phyloP scores from a whole-genome alignment of 2,113 vertebrate genomes.

The Sinocyclocheilus rhinocerous region DNA sequence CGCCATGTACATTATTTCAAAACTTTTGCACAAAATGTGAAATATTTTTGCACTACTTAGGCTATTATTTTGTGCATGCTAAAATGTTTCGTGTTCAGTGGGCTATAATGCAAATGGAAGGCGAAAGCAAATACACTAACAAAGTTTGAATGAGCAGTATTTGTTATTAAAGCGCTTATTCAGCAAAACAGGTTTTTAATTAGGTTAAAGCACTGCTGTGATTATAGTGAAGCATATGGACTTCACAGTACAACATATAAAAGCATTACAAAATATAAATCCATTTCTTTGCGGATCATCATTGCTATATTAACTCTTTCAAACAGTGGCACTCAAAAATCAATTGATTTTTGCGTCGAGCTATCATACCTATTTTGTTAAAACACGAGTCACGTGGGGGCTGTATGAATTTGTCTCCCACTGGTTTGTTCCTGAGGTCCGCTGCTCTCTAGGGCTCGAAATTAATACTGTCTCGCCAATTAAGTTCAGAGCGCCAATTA shows the following conservation, averaged over 20 bases:
- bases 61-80: background rate
- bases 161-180: background rate
- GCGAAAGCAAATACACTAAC: background rate
- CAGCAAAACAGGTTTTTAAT: background rate
- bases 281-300: background rate
- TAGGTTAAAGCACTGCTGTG: background rate
- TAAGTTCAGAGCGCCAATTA: conserved; percentile 78
- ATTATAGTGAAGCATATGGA: background rate
- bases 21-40: background rate
- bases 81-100: background rate
- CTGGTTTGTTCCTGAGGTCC: conserved; percentile 28
- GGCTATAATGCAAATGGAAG: background rate
- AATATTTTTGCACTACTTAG: background rate
- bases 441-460: conserved; percentile 52
- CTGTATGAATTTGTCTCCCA: conserved; percentile 39
- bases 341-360: background rate
- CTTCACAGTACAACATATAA: background rate
- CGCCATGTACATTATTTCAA: background rate
- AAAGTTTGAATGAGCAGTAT: background rate
- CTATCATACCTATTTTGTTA: conserved; percentile 13
- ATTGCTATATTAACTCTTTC: background rate
- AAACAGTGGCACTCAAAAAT: background rate
- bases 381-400: conserved; percentile 38
- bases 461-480: conserved; percentile 69
- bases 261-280: background rate